Evolutionary conservation across 2,888 invertebrate species (phyloP), one percentile per base, ranked within the genome.

Genomic region (Amiota minor): DNA sequence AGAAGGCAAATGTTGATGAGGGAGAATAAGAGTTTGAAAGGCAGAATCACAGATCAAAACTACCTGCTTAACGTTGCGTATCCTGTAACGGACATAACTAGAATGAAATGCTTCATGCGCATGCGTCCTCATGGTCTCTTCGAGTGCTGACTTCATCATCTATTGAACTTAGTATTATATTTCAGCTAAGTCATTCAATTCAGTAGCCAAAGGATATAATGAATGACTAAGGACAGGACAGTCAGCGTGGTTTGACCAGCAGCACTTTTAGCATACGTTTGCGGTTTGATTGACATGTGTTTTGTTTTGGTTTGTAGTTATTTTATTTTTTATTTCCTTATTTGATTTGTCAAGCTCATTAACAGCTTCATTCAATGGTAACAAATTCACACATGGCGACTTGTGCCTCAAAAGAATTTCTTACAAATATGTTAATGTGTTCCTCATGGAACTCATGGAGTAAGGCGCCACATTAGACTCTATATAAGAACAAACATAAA

Each of bases 181-280:
- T 62, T n/a, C 62, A 62, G 62, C 62, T 62, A 45, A 23, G 62
- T 62, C 62, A 59, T n/a, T 14, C 64, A 64, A 71, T 35, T 35
- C 53, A 35, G 69, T 74, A 75, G 73, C 73, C 70, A 73, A 78
- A 80, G 77, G 72, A 77, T 78, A 74, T 62, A 55, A 69, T 49
- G 2, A 23, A 70, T 73, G 72, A 55, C 76, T 64, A 70, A 53
- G n/a, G 78, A 77, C 65, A n/a, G 74, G 61, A 62, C 62, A 23
- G 35, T 62, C n/a, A 10, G 12, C 11, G 59, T 16, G 59, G 23
- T 20, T 50, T 49, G 67, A 62, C 73, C 64, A 61, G 62, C 68
- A 12, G 77, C 78, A 86, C 85, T 84, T 82, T 79, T 77, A 78
- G 82, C 82, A 82, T 81, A 77, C 80, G 85, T 79, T 77, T 87